Base-by-base conservation (phyloP, 2,797 vertebrate genomes). In the Craterocephalus amniculus region DNA sequence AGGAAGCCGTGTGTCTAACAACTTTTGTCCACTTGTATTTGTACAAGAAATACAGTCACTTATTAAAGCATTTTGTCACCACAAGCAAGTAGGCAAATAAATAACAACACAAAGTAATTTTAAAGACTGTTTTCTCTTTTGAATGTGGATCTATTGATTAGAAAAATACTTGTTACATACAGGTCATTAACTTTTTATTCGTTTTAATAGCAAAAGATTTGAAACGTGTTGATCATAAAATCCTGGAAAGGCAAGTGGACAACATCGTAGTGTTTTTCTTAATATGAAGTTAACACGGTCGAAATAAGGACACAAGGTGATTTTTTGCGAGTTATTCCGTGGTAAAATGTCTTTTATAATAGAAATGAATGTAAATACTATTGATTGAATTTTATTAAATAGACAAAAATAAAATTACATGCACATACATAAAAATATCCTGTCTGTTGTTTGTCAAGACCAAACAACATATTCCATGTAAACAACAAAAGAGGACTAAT, bases 161-260 rank as follows among this genome's bases (percentile, higher is more conserved):
- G 0, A 16, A 9, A 8, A 0, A 2, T 0, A 5, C 6, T 0
- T 24, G n/a, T 0, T 7, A n/a, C 31, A 27, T 14, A 2, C 3
- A 57, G 27, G 36, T 66, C 52, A 5, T 26, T 24, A 27, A 12
- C 14, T 26, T 45, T 45, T 1, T 3, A 48, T 48, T 48, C n/a
- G 45, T 48, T 48, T 48, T 48, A 64, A 78, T 70, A 75, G 58
- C n/a, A 16, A 32, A 27, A 9, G 40, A 35, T 48, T 29, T 34
- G 16, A 49, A 2, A 3, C 10, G 13, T 11, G 20, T 1, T n/a
- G 3, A 18, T 40, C 27, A n/a, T 26, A 1, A 58, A 77, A 72
- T 62, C 10, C 27, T 29, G 31, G 0, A 9, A 0, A 43, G 6
- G 20, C 60, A 64, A 34, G 5, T 6, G 4, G n/a, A 54, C 0